Evolutionary conservation across 2,888 invertebrate species (phyloP).

Genomic region (Andrena chrysosceles): DNA sequence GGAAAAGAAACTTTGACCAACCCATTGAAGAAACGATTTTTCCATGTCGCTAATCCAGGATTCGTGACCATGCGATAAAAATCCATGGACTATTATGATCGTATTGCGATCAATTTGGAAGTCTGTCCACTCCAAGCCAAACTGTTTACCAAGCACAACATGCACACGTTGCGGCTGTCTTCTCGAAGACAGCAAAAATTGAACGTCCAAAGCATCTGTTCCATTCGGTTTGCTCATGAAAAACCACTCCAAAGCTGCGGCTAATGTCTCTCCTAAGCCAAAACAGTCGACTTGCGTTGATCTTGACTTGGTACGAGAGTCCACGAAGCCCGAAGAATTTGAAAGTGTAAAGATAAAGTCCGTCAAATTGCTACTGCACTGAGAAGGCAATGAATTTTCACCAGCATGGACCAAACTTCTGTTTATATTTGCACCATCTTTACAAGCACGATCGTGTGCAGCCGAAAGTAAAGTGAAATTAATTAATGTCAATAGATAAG

Average conservation of each 20-base stretch:
- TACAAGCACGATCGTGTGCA: not conserved
- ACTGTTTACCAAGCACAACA: slow-evolving; percentile 85
- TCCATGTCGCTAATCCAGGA: slow-evolving; percentile 88
- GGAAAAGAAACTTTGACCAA: slow-evolving; percentile 72
- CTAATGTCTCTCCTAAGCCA: slow-evolving; percentile 85
- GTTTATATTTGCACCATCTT: not conserved
- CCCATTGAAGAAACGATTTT: slow-evolving; percentile 87
- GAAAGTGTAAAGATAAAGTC: slow-evolving; percentile 50
- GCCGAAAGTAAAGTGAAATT: not conserved
- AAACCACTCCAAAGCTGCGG: slow-evolving; percentile 82
- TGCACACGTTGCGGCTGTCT: slow-evolving; percentile 83
- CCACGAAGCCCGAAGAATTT: not conserved
- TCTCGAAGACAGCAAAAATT: slow-evolving; percentile 86
- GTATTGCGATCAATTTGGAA: slow-evolving; percentile 86
- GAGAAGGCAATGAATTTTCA: not conserved
- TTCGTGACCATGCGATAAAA: slow-evolving; percentile 87
- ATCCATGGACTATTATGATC: slow-evolving; percentile 88
- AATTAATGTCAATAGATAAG: not conserved
- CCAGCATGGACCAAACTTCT: not conserved
- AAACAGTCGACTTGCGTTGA: slow-evolving; percentile 85
- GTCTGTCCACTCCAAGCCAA: slow-evolving; percentile 87
- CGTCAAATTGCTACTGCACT: slow-evolving; percentile 11
- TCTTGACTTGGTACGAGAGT: not conserved
- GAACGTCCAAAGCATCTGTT: slow-evolving; percentile 85
- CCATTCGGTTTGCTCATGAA: slow-evolving; percentile 85